phyloP scores from a whole-genome alignment of 2,797 vertebrate genomes.

The Pangasius mekongensis region DNA sequence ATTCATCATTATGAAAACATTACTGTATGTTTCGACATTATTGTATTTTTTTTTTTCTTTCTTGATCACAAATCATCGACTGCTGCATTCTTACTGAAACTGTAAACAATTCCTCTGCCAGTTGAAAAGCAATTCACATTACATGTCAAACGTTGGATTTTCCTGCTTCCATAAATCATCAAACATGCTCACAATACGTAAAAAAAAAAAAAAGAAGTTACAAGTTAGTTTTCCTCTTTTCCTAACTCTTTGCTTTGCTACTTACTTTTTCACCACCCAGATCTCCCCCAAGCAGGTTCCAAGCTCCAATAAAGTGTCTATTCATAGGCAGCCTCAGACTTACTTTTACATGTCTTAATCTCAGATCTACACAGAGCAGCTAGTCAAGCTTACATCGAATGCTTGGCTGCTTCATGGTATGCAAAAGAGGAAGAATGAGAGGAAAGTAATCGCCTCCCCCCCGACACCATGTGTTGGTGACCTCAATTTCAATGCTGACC shows the following conservation, averaged over 20 bases:
- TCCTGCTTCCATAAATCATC: no score
- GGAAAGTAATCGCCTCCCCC: background rate
- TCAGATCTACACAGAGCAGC: background rate
- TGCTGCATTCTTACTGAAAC: background rate
- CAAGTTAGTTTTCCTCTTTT: background rate
- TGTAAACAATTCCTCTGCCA: background rate
- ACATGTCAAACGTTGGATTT: background rate
- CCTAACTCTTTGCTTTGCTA: background rate
- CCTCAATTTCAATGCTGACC: background rate
- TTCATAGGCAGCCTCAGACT: background rate
- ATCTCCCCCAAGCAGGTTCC: background rate
- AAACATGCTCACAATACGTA: no score
- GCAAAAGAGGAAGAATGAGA: conserved; percentile 18
- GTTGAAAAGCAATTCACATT: background rate
- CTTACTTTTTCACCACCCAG: conserved; percentile 6
- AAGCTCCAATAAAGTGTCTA: background rate
- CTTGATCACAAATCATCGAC: background rate
- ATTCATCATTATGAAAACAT: background rate
- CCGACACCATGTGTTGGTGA: conserved; percentile 4
- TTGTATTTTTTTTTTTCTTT: background rate
- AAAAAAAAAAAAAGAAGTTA: background rate
- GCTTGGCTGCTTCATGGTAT: background rate
- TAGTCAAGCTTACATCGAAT: background rate
- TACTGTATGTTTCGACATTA: background rate
- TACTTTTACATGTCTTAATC: background rate